Conservation (phyloP, 2,113 vertebrate genomes). For the Tenebrosternarchus preto region DNA sequence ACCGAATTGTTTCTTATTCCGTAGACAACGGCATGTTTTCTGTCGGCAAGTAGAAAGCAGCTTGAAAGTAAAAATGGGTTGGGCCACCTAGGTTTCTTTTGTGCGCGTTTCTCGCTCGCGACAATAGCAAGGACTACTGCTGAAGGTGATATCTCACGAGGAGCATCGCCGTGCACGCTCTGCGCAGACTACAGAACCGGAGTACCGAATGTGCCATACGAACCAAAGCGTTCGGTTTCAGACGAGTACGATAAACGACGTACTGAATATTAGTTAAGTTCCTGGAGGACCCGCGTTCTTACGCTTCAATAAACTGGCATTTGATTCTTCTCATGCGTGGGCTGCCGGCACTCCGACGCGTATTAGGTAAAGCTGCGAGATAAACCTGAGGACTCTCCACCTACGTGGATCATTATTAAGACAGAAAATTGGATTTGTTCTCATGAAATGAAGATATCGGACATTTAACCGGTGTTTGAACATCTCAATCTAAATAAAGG, state of each 20-base stretch:
- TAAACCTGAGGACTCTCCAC: too few relatives aligned
- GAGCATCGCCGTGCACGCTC: too few relatives aligned
- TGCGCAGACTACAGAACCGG: too few relatives aligned
- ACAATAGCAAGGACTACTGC: conserved; percentile 7
- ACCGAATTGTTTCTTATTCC: too few relatives aligned
- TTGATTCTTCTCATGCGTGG: conserved; percentile 26
- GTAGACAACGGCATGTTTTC: not conserved
- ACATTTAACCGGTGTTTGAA: too few relatives aligned
- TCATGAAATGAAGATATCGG: not conserved
- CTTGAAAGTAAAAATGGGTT: conserved; percentile 68
- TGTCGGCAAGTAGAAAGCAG: conserved; percentile 28
- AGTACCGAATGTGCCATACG: too few relatives aligned
- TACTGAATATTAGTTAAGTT: too few relatives aligned
- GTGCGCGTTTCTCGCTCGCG: conserved; percentile 50
- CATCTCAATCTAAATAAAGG: not conserved
- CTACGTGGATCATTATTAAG: too few relatives aligned
- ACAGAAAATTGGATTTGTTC: not conserved
- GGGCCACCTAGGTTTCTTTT: conserved; percentile 66
- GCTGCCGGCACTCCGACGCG: conserved; percentile 22
- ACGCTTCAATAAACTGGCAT: not conserved
- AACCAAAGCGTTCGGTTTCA: too few relatives aligned
- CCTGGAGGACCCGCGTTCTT: not conserved
- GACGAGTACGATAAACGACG: too few relatives aligned
- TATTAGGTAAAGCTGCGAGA: too few relatives aligned
- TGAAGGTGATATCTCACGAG: too few relatives aligned